phyloP scores from a whole-genome alignment of 2,113 vertebrate species.

The Paratilapia polleni region DNA sequence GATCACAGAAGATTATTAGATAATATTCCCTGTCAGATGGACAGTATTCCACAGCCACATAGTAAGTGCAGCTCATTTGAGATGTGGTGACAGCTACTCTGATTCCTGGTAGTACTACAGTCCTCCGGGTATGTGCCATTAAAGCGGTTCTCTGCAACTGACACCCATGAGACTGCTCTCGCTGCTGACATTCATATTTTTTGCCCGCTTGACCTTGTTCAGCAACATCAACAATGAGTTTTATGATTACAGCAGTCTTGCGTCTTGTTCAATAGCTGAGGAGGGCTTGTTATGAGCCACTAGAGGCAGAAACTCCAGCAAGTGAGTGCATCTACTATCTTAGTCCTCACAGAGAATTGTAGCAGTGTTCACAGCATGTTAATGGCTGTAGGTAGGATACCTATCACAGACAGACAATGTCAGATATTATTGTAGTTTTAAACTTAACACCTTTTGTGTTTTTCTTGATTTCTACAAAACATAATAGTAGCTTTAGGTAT shows the following conservation, averaged over 20 bases:
- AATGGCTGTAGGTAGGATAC: conserved; percentile 7
- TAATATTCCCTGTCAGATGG: neutral
- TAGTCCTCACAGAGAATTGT: conserved; percentile 3
- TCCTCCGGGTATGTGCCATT: conserved; percentile 11
- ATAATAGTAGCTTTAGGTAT: neutral
- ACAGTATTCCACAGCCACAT: neutral
- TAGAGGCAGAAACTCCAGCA: conserved; percentile 20
- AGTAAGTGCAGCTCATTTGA: conserved; percentile 1
- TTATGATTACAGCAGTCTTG: conserved; percentile 37
- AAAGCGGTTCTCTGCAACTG: conserved; percentile 26
- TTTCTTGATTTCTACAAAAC: neutral
- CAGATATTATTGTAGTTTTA: conserved; percentile 8
- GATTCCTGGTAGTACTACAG: neutral
- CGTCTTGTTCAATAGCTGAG: conserved; percentile 25
- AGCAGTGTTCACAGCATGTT: neutral
- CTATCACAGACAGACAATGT: conserved; percentile 14
- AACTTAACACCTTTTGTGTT: neutral
- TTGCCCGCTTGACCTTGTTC: conserved; percentile 48
- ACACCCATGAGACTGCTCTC: conserved; percentile 13
- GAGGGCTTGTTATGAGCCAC: conserved; percentile 36
- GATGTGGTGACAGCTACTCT: conserved; percentile 2
- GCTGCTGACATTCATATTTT: conserved; percentile 40
- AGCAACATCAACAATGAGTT: conserved; percentile 42
- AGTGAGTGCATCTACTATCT: conserved; percentile 5
- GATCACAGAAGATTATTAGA: neutral